phyloP scores from a whole-genome alignment of 2,888 invertebrate genomes.

The Tigriopus californicus region DNA sequence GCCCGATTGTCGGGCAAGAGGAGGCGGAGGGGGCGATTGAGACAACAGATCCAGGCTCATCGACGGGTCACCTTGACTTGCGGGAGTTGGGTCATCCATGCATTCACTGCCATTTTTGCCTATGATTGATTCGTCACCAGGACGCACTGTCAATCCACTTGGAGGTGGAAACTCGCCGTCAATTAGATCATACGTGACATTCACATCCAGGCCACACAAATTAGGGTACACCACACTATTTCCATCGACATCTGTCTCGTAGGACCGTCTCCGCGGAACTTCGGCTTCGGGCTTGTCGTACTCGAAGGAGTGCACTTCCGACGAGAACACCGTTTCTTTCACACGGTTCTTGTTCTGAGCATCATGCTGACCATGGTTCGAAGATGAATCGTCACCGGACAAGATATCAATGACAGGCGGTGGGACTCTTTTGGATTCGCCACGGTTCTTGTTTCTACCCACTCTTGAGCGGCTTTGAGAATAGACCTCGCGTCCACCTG shows the following conservation, averaged over 20 bases:
- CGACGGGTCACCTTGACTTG: neutral
- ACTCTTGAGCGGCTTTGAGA: constrained; percentile 63
- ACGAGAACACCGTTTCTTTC: constrained; percentile 39
- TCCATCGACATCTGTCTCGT: too few relatives aligned
- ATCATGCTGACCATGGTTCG: neutral
- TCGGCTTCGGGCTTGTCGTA: neutral
- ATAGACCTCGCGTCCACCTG: constrained; percentile 63
- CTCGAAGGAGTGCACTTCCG: constrained; percentile 40
- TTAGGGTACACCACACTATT: too few relatives aligned
- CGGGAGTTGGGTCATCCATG: too few relatives aligned
- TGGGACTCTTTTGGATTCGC: neutral
- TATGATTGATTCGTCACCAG: neutral
- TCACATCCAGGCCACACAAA: neutral
- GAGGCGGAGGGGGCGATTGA: too few relatives aligned
- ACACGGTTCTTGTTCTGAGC: neutral
- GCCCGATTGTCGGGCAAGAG: neutral
- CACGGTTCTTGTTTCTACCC: constrained; percentile 26
- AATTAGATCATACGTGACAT: constrained; percentile 17
- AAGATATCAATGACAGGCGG: neutral
- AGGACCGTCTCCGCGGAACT: too few relatives aligned
- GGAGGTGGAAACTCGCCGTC: constrained; percentile 21
- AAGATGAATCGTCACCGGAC: neutral
- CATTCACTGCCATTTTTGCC: neutral
- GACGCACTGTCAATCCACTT: constrained; percentile 13
- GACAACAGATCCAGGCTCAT: too few relatives aligned